A percentile compares a stretch with the other conserved stretches of the same genome.
Conservation (phyloP, 2,888 invertebrate genomes). For the Mesorhabditis belari region DNA sequence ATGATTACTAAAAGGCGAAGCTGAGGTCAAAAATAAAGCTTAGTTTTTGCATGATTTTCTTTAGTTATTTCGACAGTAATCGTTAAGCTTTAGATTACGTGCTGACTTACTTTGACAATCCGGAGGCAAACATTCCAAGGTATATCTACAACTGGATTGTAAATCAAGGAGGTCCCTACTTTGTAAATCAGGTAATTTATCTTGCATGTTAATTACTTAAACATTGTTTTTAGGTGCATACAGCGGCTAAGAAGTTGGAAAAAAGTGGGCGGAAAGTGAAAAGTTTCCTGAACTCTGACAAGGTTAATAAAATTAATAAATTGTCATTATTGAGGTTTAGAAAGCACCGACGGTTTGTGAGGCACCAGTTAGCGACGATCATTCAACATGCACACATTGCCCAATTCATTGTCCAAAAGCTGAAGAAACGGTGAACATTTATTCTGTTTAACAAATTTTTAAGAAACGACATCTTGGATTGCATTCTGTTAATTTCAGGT, state of each 20-base stretch:
- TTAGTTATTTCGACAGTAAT: not conserved
- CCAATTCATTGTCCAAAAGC: not conserved
- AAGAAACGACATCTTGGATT: too few relatives aligned
- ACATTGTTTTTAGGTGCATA: constrained; percentile 15
- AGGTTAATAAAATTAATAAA: not conserved
- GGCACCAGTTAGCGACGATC: not conserved
- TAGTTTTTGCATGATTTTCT: too few relatives aligned
- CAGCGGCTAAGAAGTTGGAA: constrained; percentile 25
- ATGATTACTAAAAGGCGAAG: too few relatives aligned
- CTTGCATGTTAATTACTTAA: not conserved
- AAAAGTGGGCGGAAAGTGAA: constrained; percentile 13
- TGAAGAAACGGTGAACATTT: too few relatives aligned
- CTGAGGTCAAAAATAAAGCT: too few relatives aligned
- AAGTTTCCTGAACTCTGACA: not conserved
- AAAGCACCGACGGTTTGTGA: not conserved
- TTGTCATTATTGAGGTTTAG: too few relatives aligned
- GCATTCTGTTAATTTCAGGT: too few relatives aligned
- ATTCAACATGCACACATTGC: too few relatives aligned
- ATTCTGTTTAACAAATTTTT: too few relatives aligned
- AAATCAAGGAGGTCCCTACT: constrained; percentile 53
- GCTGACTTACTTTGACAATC: constrained; percentile 60
- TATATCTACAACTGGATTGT: constrained; percentile 59
- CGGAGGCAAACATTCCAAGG: constrained; percentile 57
- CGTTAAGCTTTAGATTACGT: constrained; percentile 54
- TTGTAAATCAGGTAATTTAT: constrained; percentile 24